These are phyloP conservation scores for Scolopax mira DNA, from an alignment of 2,113 vertebrate species.

Conservation along the genomic window DNA sequence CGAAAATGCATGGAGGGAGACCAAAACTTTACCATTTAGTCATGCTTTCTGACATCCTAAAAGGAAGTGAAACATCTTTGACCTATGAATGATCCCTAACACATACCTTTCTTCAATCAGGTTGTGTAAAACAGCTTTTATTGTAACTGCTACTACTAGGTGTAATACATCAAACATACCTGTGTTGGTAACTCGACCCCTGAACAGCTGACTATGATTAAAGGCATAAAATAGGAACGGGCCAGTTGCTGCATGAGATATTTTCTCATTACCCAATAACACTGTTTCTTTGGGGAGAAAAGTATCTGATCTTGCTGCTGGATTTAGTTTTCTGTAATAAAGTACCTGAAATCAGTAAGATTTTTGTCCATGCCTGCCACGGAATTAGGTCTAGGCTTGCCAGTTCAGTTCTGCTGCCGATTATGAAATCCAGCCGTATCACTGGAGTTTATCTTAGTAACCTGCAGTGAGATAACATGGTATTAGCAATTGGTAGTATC, in stretches of 20 bases:
- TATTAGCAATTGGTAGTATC: not conserved
- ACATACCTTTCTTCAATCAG: not conserved
- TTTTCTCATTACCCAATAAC: not conserved
- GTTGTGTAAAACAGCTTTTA: not conserved
- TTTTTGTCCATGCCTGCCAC: not conserved
- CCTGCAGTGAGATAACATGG: not conserved
- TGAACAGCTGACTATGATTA: not conserved
- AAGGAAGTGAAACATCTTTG: not conserved
- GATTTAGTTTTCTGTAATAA: not conserved
- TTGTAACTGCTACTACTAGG: not conserved
- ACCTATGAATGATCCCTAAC: not conserved
- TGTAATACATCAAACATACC: not conserved
- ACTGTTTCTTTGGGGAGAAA: not conserved
- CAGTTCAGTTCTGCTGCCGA: not conserved
- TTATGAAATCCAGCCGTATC: not conserved
- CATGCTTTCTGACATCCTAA: not conserved
- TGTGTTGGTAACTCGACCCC: rapidly evolving
- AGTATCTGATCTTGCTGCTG: not conserved
- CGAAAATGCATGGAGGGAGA: not conserved
- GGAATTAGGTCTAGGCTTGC: not conserved
- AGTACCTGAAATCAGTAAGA: not conserved
- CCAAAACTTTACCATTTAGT: not conserved
- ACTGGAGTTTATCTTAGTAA: not conserved
- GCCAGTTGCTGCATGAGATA: not conserved
- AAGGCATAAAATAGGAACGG: not conserved